Base-by-base conservation (phyloP, 2,888 invertebrate species). In the Pammene fasciana region DNA sequence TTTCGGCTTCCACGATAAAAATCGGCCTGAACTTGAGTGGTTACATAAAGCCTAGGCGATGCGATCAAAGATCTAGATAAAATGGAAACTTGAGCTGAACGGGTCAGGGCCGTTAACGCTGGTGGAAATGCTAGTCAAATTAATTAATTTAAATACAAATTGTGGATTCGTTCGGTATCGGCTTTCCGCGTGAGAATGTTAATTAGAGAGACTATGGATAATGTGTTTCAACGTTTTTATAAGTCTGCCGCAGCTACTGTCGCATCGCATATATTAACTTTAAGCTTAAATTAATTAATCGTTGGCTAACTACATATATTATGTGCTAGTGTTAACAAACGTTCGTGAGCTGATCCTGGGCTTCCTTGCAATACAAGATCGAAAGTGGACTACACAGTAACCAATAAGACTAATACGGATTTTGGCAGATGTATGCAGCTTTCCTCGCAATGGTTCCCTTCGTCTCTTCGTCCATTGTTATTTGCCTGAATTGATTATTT, bases 21-120 rank as follows among this genome's bases (percentile, higher is more conserved):
- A 83, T 83, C 84, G 75, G 79, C 76, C 79, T 83, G 84, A 87
- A 86, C 85, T 82, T 84, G 80, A 79, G 68, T 59, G 80, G 82
- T 83, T 85, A 86, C 80, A 77, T 84, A 80, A 83, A 82, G 76
- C 73, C 79, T 80, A 80, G 72, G 62, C 73, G 84, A 85, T 86
- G 75, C 72, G 86, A 89, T 89, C 82, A 78, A 81, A 76, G 78
- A 80, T 77, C 79, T 80, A 83, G 89, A 88, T 89, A 85, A 73
- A 71, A 75, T 74, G 79, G 84, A 81, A 86, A 85, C 85, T 83
- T 82, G 82, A 86, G 83, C 77, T 79, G 65, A 86, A 78, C 82
- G 74, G 89, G 88, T 88, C 90, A 89, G 79, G 86, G 85, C 73
- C 82, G 76, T 75, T 72, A 81, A 74, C 76, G 71, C 67, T 68